Evolutionary conservation across 2,888 invertebrate species (phyloP), one percentile per base, ranked within the genome.

Genomic region (Syritta pipiens): DNA sequence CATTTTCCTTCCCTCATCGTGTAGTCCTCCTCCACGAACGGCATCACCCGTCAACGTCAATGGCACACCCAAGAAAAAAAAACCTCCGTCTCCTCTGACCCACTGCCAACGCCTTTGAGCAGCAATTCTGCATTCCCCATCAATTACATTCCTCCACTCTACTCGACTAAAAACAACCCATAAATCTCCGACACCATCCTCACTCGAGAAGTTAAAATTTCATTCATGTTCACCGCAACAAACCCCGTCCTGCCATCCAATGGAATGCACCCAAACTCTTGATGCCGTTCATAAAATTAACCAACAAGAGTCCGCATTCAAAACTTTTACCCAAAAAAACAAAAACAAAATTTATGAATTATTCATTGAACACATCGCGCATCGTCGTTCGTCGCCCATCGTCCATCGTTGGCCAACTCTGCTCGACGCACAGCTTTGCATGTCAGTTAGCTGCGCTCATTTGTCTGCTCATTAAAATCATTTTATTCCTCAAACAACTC

Each of bases 391-490:
- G 12, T 40, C 37, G 17, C 28, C n/a, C n/a, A n/a, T n/a, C n/a
- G n/a, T n/a, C n/a, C n/a, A n/a, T n/a, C n/a, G n/a, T n/a, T n/a
- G n/a, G n/a, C n/a, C n/a, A n/a, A 28, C 42, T 40, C 17, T 4
- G 26, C 30, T 24, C 28, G 40, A 49, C 24, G 53, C 28, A 46
- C 49, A 60, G 53, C 67, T 79, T 74, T 67, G 60, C 65, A 79
- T 74, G 55, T 49, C 67, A 14, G 62, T 74, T 74, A 28, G 46
- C n/a, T n/a, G 32, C 60, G 74, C 74, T 79, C 74, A 79, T 79
- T 79, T 79, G 79, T 79, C 62, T 30, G 79, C 74, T 74, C 79
- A 74, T 79, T 79, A 79, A 79, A 79, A 74, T 74, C 55, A 74
- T 79, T 79, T 79, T 55, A 74, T 79, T 74, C 60, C 49, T 79